Evolutionary conservation across 2,888 invertebrate species (phyloP).

Genomic region (Bursaphelenchus okinawaensis): DNA sequence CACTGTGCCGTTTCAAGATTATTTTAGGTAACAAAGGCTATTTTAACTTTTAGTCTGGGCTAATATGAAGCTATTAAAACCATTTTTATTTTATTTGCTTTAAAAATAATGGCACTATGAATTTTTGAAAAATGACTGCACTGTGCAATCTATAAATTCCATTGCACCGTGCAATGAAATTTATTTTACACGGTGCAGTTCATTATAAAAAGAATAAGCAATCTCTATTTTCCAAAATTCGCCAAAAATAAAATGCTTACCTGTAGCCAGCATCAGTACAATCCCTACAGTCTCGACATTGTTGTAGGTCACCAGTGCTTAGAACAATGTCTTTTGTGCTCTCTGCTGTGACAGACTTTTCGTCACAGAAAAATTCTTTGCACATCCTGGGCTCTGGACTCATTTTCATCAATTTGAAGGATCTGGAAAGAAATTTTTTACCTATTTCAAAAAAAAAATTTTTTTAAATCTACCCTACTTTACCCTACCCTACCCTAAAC

Average conservation of each 20-base stretch:
- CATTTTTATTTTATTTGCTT: no score
- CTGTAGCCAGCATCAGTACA: conserved; percentile 51
- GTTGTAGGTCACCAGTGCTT: conserved; percentile 4
- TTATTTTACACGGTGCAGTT: neutral
- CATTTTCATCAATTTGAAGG: neutral
- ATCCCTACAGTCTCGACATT: conserved; percentile 43
- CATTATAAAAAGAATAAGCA: conserved; percentile 5
- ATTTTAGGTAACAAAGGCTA: no score
- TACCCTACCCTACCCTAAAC: no score
- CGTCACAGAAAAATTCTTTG: conserved; percentile 3
- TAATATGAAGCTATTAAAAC: no score
- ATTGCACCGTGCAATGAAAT: neutral
- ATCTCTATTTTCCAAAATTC: conserved; percentile 3
- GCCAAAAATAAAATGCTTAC: conserved; percentile 17
- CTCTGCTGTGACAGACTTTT: neutral
- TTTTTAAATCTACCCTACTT: no score
- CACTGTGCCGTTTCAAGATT: no score
- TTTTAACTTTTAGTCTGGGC: no score
- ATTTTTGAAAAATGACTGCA: no score
- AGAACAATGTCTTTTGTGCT: neutral
- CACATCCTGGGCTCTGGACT: neutral
- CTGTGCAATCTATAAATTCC: no score
- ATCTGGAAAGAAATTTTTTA: no score
- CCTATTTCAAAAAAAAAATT: no score
- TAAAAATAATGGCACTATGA: no score